These are phyloP conservation scores for Glomeris maerens DNA, from an alignment of 1,140 invertebrate species.

Conservation along the genomic window DNA sequence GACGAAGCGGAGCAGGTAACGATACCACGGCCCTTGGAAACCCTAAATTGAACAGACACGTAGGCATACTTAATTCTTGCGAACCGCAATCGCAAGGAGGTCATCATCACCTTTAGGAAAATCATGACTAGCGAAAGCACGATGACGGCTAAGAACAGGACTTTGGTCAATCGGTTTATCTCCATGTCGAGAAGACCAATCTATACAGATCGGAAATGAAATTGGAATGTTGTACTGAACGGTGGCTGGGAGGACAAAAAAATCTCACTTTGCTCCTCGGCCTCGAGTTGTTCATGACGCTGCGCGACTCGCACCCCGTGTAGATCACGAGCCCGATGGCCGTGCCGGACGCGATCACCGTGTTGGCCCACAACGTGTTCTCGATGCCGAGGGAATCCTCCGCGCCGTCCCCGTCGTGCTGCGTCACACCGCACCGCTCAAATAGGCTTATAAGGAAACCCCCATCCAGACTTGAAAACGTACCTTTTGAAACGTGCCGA, in stretches of 20 bases:
- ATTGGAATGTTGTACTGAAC: neutral
- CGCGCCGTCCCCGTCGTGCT: conserved; percentile 46
- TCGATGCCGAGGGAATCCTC: conserved; percentile 82
- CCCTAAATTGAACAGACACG: conserved; percentile 31
- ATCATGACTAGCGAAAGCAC: conserved; percentile 88
- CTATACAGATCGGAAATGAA: conserved; percentile 18
- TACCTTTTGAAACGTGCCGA: conserved; percentile 80
- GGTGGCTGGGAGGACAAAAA: conserved; percentile 10
- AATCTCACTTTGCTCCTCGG: conserved; percentile 62
- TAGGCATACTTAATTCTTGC: neutral
- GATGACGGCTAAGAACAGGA: conserved; percentile 84
- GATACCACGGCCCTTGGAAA: conserved; percentile 90
- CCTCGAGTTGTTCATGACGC: conserved; percentile 95
- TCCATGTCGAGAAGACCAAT: conserved; percentile 89
- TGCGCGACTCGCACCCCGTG: conserved; percentile 88
- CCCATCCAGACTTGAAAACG: conserved; percentile 19
- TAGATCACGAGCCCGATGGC: conserved; percentile 88
- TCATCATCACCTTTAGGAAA: conserved; percentile 51
- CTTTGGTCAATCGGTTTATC: conserved; percentile 88
- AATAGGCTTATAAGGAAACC: neutral
- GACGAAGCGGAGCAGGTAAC: conserved; percentile 91
- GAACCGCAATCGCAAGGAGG: conserved; percentile 1
- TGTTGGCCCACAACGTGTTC: conserved; percentile 97
- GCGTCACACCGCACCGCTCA: conserved; percentile 7
- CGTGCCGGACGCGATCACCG: conserved; percentile 91